These are phyloP conservation scores for Zoanthus solanderi DNA, from an alignment of 92 coral and sea anemone genomes.

Conservation along the genomic window DNA sequence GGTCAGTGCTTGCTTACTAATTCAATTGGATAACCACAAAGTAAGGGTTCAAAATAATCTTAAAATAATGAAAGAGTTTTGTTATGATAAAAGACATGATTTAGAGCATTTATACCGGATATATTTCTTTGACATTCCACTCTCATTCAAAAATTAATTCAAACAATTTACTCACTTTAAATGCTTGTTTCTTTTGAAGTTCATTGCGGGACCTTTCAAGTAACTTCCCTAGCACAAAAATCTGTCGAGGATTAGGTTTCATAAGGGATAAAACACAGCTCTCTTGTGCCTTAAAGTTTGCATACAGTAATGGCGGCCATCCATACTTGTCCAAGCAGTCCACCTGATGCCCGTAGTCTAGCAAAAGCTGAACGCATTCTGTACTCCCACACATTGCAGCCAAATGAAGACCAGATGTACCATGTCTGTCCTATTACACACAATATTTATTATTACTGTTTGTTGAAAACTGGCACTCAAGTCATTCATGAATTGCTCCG, in stretches of 20 bases:
- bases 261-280: conserved; percentile 93
- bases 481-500: no score
- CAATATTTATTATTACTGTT: not conserved
- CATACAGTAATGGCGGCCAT: conserved; percentile 98
- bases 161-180: conserved; percentile 65
- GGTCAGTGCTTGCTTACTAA: no score
- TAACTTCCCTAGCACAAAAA: conserved; percentile 88
- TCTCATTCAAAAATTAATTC: not conserved
- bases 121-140: no score
- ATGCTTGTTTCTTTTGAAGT: conserved; percentile 76
- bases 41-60: no score
- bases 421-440: conserved; percentile 73
- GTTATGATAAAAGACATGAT: no score
- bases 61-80: no score
- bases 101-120: no score
- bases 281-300: conserved; percentile 95
- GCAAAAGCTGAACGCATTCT: conserved; percentile 75
- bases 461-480: no score
- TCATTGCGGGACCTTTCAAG: conserved; percentile 72
- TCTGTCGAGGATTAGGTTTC: conserved; percentile 95
- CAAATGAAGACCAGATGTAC: conserved; percentile 90
- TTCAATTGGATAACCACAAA: no score
- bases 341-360: conserved; percentile 81
- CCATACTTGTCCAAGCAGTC: conserved; percentile 94
- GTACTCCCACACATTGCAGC: conserved; percentile 97